These are phyloP conservation scores for Phalangium opilio DNA, from an alignment of 2,888 invertebrate species.

Conservation along the genomic window DNA sequence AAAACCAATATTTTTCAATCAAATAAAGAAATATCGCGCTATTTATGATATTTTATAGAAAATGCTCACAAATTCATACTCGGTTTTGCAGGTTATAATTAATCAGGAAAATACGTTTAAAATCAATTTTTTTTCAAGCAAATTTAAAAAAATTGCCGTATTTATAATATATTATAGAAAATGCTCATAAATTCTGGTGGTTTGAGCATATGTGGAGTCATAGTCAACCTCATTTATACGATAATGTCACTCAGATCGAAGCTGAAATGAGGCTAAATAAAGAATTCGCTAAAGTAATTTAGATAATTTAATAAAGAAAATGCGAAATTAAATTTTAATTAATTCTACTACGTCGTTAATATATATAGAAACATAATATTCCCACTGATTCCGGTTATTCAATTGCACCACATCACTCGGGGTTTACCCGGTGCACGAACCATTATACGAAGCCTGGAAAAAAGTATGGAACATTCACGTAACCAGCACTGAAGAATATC, in stretches of 20 bases:
- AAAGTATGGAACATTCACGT: slow-evolving; percentile 52
- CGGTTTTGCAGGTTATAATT: too few relatives aligned
- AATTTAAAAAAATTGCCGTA: too few relatives aligned
- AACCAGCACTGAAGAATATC: slow-evolving; percentile 98
- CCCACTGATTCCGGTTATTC: slow-evolving; percentile 79
- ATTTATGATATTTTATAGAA: slow-evolving; percentile 41
- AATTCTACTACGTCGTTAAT: too few relatives aligned
- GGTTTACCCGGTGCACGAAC: slow-evolving; percentile 94
- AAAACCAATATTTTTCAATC: too few relatives aligned
- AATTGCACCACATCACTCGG: slow-evolving; percentile 96
- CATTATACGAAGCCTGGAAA: slow-evolving; percentile 89
- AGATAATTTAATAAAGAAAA: too few relatives aligned
- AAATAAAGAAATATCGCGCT: too few relatives aligned
- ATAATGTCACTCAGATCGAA: slow-evolving; percentile 69
- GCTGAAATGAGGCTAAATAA: slow-evolving; percentile 86
- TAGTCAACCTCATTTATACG: slow-evolving; percentile 88
- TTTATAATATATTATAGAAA: slow-evolving; percentile 43
- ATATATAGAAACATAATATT: slow-evolving; percentile 51
- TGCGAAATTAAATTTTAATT: not conserved
- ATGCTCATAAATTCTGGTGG: slow-evolving; percentile 75
- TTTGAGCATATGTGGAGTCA: slow-evolving; percentile 99
- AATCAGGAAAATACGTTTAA: too few relatives aligned
- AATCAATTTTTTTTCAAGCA: too few relatives aligned
- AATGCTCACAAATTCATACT: slow-evolving; percentile 70
- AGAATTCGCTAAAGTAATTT: slow-evolving; percentile 51